Percentiles rank a stretch among this genome's conserved stretches.
Evolutionary conservation across 2,113 vertebrate genomes (phyloP).

Genomic region (Aleadryas rufinucha): DNA sequence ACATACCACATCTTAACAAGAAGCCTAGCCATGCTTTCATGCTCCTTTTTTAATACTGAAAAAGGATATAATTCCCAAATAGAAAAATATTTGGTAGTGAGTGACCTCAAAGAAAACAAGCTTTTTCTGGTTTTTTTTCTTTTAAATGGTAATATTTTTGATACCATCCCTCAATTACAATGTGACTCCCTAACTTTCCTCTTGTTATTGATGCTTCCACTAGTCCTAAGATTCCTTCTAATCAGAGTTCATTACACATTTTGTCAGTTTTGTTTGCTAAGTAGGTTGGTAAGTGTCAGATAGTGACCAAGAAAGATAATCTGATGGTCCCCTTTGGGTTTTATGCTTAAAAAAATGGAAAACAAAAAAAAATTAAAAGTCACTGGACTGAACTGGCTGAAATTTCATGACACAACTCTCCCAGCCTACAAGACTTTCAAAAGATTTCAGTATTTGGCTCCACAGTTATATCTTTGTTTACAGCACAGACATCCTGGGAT

Average conservation of each 20-base stretch:
- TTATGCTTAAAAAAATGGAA: background rate
- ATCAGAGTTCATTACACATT: background rate
- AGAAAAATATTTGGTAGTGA: conserved; percentile 24
- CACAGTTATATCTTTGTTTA: background rate
- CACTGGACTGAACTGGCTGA: background rate
- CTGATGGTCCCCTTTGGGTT: background rate
- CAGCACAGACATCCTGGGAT: background rate
- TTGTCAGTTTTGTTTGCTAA: background rate
- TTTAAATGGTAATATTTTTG: conserved; percentile 20
- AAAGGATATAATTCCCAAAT: conserved; percentile 35
- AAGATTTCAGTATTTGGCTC: background rate
- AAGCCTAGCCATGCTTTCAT: conserved; percentile 9
- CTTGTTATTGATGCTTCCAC: background rate
- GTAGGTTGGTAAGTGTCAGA: background rate
- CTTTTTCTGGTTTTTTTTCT: background rate
- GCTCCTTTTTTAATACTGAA: background rate
- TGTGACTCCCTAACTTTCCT: background rate
- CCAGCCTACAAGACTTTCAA: background rate
- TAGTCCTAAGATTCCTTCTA: background rate
- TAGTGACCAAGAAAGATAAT: background rate
- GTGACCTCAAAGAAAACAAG: background rate
- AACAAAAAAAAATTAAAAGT: background rate
- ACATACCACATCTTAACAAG: conserved; percentile 22
- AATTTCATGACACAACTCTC: background rate
- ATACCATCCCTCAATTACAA: background rate